Evolutionary conservation across 2,113 vertebrate genomes (phyloP), one percentile per base, ranked within the genome.

Genomic region (Anas platyrhynchos): DNA sequence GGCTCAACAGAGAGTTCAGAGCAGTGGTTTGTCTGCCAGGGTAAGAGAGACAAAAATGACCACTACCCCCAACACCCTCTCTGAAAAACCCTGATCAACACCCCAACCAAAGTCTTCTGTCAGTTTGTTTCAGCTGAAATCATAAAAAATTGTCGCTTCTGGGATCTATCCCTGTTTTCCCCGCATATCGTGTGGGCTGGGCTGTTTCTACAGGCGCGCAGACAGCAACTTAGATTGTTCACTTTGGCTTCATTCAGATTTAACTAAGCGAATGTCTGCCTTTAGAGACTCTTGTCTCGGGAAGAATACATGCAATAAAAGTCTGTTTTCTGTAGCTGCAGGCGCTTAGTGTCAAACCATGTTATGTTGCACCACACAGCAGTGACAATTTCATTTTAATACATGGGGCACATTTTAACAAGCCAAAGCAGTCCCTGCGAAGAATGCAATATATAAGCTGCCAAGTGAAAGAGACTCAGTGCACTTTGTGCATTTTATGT

Each of bases 311-410:
- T 88, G 96, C 95, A 97, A 98, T 97, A 96, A 98, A 98, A 97
- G 97, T 96, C 97, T 98, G 96, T 97, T 97, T 98, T 97, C 96
- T 97, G 94, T 97, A 97, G 97, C 98, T 98, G 88, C 86, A 17
- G 91, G 98, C 88, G 14, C 63, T 97, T 91, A 92, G 83, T 97
- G 97, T 98, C 98, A 98, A 98, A 95, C 88, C 94, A 93, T 52
- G 94, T 97, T 98, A 97, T 26, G 80, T 87, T 89, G 97, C 90
- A 96, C 96, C 96, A 97, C 96, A 94, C 97, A 96, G 97, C 95
- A 97, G 94, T 96, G 97, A 97, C 97, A 97, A 97, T 98, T 98
- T 97, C 97, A 97, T 98, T 98, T 97, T 97, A 96, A 98, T 97
- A 97, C 96, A 97, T 18, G 58, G 97, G 96, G 93, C 89, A 94